Percentiles rank a stretch among this genome's conserved stretches.
phyloP scores from a whole-genome alignment of 2,797 vertebrate genomes.

The Bradypus variegatus region DNA sequence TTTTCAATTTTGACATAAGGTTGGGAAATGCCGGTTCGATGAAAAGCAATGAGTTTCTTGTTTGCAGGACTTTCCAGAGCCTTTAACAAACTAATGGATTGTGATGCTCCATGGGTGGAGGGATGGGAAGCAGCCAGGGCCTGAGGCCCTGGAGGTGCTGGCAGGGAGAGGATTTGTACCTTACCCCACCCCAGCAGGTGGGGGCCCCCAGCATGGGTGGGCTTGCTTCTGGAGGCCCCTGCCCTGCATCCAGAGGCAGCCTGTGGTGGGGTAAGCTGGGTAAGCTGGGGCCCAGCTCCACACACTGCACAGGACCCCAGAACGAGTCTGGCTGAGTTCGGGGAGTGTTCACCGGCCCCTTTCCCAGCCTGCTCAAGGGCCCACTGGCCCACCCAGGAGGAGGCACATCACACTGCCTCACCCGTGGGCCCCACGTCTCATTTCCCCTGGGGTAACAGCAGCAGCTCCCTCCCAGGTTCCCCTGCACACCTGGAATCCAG shows the following conservation, averaged over 20 bases:
- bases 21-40: background rate
- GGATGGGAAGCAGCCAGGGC: background rate
- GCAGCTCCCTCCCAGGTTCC: background rate
- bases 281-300: background rate
- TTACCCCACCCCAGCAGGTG: rapidly evolving
- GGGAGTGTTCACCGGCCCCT: too few species aligned
- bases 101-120: background rate
- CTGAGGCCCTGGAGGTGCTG: background rate
- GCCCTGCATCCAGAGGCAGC: background rate
- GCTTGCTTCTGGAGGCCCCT: background rate
- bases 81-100: background rate
- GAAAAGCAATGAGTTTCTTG: background rate
- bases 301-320: too few species aligned
- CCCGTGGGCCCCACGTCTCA: background rate
- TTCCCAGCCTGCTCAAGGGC: background rate
- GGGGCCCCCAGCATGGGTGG: background rate
- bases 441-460: background rate
- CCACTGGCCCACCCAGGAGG: background rate
- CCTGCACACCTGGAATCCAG: background rate
- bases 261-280: too few species aligned
- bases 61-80: background rate
- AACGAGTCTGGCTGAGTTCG: background rate
- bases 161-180: background rate
- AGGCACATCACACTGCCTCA: background rate
- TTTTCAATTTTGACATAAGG: background rate